Evolutionary conservation across 2,888 invertebrate genomes (phyloP), one percentile per base, ranked within the genome.

Genomic region (Phyllotreta striolata): DNA sequence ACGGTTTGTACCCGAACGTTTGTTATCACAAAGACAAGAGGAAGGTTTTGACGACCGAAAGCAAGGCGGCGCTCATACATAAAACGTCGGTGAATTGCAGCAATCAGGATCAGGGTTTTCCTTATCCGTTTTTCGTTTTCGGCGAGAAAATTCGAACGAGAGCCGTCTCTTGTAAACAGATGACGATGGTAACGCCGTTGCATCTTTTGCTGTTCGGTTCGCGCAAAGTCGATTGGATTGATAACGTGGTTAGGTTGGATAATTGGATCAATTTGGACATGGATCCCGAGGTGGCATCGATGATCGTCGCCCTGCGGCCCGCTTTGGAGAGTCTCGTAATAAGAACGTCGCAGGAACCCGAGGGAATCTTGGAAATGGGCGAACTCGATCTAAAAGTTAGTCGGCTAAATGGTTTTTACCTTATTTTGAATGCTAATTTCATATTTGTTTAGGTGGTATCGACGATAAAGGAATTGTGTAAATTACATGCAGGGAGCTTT

Each of bases 131-230:
- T 80, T 97, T 99, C 79, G 93, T 99, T 62, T 99, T 98, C 81
- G 97, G 98, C 0, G 98, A 99, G 84, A 99, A 99, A 86, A 95
- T 98, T 61, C 89, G 98, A 59, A 97, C 98, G 0, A 86, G 95
- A 59, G 96, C 97, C 0, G 95, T 99, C 55, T 92, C 94, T 9
- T 98, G 98, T 81, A 98, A 98, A 79, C 96, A 97, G 83, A 89
- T 94, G 88, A 85, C 85, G 0, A 97, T 97, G 95, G 93, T 98
- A 5, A 89, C 96, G 0, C 96, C 98, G 0, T 82, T 98, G 66
- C 97, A 98, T 78, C 83, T 99, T 44, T 80, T 99, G 70, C 83
- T 99, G 41, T 98, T 98, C 80, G 98, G 94, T 0, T 90, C 91
- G n/a, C 87, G 95, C 52, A 94, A 93, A 82, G 89, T 93, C 0